Conservation (phyloP, 2,113 vertebrate genomes). For the Amazona vittata region DNA sequence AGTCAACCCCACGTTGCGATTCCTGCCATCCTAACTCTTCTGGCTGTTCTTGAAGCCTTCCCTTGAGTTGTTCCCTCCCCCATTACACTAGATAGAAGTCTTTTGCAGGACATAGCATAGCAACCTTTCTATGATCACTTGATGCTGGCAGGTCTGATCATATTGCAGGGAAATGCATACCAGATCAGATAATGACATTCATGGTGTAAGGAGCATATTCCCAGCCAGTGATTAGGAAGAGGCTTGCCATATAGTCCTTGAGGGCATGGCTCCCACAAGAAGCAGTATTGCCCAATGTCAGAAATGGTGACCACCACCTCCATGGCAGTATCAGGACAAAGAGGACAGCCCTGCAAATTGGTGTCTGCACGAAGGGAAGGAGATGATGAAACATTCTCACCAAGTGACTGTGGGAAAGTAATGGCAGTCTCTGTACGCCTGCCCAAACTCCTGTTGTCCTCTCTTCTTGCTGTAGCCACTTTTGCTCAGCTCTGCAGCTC, state of each 20-base stretch:
- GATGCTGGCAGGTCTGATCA: not conserved
- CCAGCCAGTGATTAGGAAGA: not conserved
- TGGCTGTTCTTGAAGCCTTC: not conserved
- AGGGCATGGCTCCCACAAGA: not conserved
- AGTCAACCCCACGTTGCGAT: not conserved
- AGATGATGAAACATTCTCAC: not conserved
- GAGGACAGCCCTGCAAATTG: not conserved
- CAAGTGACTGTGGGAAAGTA: not conserved
- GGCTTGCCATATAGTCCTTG: not conserved
- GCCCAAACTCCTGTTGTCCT: not conserved
- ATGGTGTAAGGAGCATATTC: not conserved
- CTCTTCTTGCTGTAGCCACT: not conserved
- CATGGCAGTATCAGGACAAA: not conserved
- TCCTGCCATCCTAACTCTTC: not conserved
- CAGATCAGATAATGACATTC: not conserved
- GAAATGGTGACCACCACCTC: not conserved
- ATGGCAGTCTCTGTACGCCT: not conserved
- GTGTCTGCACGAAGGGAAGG: not conserved
- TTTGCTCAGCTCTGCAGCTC: not conserved
- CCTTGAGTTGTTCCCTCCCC: not conserved
- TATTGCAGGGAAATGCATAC: not conserved
- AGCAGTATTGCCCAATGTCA: not conserved
- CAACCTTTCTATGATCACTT: not conserved
- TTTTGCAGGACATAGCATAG: not conserved
- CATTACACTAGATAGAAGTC: not conserved